Evolutionary conservation across 1,140 invertebrate genomes (phyloP), one percentile per base, ranked within the genome.

Genomic region (Lineus longissimus): DNA sequence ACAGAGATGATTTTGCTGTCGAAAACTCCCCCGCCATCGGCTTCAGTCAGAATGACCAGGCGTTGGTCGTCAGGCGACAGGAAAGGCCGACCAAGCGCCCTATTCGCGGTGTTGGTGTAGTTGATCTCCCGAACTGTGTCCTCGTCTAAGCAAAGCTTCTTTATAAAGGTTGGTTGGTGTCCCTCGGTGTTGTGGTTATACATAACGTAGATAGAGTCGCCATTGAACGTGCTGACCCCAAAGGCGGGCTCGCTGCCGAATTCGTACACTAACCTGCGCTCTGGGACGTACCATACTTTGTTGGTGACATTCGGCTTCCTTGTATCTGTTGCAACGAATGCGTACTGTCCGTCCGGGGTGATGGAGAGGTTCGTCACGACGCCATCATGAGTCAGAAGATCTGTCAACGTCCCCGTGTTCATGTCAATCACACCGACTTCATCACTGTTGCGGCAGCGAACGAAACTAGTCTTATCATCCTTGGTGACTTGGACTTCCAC

Each of bases 371-470:
- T 71, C 22, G 55, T 40, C 2, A 80, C 69, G n/a, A 60, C 55
- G 29, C 63, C 68, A 45, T 77, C 76, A 59, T 81, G 79, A 0
- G 77, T 80, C n/a, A 80, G 64, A 9, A 81, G 69, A 61, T 80
- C 77, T 2, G 75, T 33, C 70, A 81, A 70, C n/a, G 64, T 40
- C 0, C 79, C 79, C 58, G 68, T 74, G 25, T 45, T 27, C 76
- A 81, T 77, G 59, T 78, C 75, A 41, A 80, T 73, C 23, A 81
- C 73, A 0, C 77, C 79, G 1, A 81, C 66, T 61, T 79, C 79
- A 56, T 81, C 79, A 63, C 79, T 79, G 36, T 71, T 41, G 2
- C 64, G 55, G 61, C 79, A 80, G 30, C 59, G 63, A 22, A 74
- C 73, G 61, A 73, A 76, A 1, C 71, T 71, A 15, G 71, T 61